Evolutionary conservation across 1,140 invertebrate species (phyloP).

Genomic region (Chrysoperla carnea): DNA sequence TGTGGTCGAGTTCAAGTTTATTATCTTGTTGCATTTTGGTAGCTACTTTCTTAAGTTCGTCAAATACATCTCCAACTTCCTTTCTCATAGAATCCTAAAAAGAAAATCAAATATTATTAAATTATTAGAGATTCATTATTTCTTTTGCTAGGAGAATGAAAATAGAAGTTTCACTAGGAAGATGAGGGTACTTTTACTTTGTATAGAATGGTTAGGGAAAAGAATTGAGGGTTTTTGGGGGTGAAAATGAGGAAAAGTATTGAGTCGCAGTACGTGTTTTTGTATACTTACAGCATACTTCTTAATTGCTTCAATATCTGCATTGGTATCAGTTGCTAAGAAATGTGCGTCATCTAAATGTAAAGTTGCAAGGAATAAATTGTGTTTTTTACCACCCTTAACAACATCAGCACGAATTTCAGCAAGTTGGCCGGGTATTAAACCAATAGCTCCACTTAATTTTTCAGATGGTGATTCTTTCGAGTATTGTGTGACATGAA

Average conservation of each 20-base stretch:
- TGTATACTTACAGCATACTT: constrained; percentile 28
- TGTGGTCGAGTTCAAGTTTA: constrained; percentile 14
- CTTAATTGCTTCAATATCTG: constrained; percentile 42
- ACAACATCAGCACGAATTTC: constrained; percentile 36
- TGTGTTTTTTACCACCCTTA: constrained; percentile 32
- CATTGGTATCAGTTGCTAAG: constrained; percentile 41
- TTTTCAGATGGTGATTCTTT: constrained; percentile 30
- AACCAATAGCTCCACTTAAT: constrained; percentile 29
- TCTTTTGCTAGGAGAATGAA: neutral
- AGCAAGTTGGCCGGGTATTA: constrained; percentile 42
- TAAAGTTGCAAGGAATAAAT: constrained; percentile 35
- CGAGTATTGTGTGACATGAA: constrained; percentile 24
- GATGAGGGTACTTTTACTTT: too few species aligned
- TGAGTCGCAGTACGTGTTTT: too few species aligned
- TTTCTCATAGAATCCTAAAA: constrained; percentile 3
- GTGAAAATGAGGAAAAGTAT: too few species aligned
- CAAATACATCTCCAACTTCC: constrained; percentile 3
- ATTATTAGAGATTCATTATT: too few species aligned
- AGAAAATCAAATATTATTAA: too few species aligned
- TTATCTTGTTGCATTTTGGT: constrained; percentile 14
- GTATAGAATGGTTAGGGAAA: too few species aligned
- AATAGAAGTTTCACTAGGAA: too few species aligned
- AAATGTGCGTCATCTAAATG: constrained; percentile 46
- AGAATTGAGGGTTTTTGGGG: too few species aligned
- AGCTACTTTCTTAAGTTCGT: constrained; percentile 17